Conservation (phyloP, 1,140 invertebrate genomes). For the Penaeus vannamei region DNA sequence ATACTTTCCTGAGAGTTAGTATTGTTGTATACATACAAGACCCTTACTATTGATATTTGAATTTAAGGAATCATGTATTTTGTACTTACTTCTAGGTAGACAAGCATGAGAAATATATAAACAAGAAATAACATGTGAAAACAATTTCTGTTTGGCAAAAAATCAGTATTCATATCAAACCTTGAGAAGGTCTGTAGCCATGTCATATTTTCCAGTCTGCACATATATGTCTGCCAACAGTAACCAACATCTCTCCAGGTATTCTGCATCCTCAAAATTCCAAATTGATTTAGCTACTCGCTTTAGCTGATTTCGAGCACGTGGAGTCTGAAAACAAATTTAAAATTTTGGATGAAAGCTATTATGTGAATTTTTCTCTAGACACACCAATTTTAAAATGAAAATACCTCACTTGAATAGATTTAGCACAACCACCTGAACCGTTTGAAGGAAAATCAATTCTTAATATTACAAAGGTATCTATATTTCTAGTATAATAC, state of each 20-base stretch:
- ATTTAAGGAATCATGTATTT: too few species aligned
- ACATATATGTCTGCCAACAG: conserved; percentile 93
- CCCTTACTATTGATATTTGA: too few species aligned
- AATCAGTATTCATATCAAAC: conserved; percentile 57
- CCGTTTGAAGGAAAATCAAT: too few species aligned
- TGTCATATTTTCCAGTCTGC: conserved; percentile 87
- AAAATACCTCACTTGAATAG: too few species aligned
- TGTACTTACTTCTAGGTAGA: too few species aligned
- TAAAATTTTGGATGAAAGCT: not conserved
- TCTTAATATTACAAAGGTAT: not conserved
- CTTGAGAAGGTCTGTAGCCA: conserved; percentile 86
- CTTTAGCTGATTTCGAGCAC: conserved; percentile 90
- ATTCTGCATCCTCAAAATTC: conserved; percentile 96
- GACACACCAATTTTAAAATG: too few species aligned
- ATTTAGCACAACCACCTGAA: too few species aligned
- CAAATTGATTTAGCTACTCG: conserved; percentile 88
- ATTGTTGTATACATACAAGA: too few species aligned
- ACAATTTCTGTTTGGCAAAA: not conserved
- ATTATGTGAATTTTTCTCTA: too few species aligned
- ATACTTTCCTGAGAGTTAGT: too few species aligned
- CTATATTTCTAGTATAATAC: not conserved
- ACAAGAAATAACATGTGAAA: not conserved
- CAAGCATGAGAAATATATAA: too few species aligned
- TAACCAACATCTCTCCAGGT: conserved; percentile 95
- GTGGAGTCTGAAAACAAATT: conserved; percentile 57